phyloP scores from a whole-genome alignment of 2,888 invertebrate species.

The Blastobasis lacticolella region DNA sequence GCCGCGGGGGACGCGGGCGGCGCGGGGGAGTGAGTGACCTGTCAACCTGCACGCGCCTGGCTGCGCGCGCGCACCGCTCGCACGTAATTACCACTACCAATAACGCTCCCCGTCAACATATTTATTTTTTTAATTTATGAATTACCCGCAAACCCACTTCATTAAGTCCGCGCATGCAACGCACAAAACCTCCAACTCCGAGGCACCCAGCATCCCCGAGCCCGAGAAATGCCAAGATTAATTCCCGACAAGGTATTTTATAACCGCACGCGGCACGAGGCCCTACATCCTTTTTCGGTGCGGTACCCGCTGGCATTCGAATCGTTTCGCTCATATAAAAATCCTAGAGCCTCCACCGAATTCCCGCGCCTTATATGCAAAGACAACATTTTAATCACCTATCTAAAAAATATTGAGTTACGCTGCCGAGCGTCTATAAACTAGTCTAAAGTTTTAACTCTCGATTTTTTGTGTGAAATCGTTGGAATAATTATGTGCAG shows the following conservation, averaged over 20 bases:
- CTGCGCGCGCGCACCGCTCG: slow-evolving; percentile 39
- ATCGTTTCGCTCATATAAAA: slow-evolving; percentile 55
- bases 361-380: slow-evolving; percentile 60
- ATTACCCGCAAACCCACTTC: slow-evolving; percentile 45
- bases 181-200: slow-evolving; percentile 32
- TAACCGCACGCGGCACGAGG: slow-evolving; percentile 43
- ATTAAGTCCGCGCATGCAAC: slow-evolving; percentile 45
- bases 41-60: slow-evolving; percentile 33
- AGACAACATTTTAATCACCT: slow-evolving; percentile 51
- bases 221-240: slow-evolving; percentile 59
- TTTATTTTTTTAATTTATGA: slow-evolving; percentile 53
- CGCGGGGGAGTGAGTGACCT: slow-evolving; percentile 47
- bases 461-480: slow-evolving; percentile 13
- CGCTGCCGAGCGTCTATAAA: slow-evolving; percentile 36
- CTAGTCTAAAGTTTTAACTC: slow-evolving; percentile 41
- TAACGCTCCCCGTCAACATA: slow-evolving; percentile 61
- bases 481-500: slow-evolving; percentile 13
- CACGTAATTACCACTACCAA: slow-evolving; percentile 64
- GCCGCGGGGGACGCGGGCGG: slow-evolving; percentile 20
- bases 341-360: slow-evolving; percentile 55
- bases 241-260: slow-evolving; percentile 49
- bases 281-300: slow-evolving; percentile 59
- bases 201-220: slow-evolving; percentile 45
- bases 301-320: slow-evolving; percentile 45
- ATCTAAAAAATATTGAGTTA: slow-evolving; percentile 40